These are phyloP conservation scores for Drosophila santomea DNA, from an alignment of 1,140 invertebrate genomes.

Conservation along the genomic window DNA sequence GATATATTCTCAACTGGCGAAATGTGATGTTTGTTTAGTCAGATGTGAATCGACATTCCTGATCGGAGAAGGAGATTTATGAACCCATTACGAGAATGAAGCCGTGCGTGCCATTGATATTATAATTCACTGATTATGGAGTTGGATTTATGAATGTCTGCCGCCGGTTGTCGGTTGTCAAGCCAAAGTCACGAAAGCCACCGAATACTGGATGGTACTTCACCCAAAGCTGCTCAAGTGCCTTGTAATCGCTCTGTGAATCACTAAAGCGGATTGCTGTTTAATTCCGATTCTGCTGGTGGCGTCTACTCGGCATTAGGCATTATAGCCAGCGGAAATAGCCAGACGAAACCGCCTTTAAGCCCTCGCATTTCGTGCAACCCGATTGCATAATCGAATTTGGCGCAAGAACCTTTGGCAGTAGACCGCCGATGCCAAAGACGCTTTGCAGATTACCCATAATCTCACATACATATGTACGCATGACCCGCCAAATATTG, in stretches of 20 bases:
- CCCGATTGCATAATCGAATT: conserved; percentile 53
- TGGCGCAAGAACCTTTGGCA: conserved; percentile 32
- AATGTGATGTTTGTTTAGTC: conserved; percentile 10
- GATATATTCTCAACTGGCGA: not conserved
- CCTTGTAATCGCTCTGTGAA: conserved; percentile 69
- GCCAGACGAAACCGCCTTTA: conserved; percentile 60
- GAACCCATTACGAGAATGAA: conserved; percentile 43
- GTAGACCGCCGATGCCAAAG: conserved; percentile 75
- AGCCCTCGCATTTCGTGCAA: conserved; percentile 18
- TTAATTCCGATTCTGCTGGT: conserved; percentile 46
- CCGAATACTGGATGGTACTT: not conserved
- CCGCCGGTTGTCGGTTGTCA: not conserved
- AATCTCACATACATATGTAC: conserved; percentile 40
- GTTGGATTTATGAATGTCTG: conserved; percentile 19
- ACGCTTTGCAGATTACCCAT: conserved; percentile 74
- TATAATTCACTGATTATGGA: conserved; percentile 47
- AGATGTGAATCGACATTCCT: conserved; percentile 25
- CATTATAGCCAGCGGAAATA: conserved; percentile 57
- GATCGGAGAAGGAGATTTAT: conserved; percentile 31
- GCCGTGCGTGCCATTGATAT: conserved; percentile 40
- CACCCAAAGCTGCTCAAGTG: conserved; percentile 5
- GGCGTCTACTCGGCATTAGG: conserved; percentile 29
- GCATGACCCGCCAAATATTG: conserved; percentile 56
- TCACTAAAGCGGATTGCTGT: conserved; percentile 68
- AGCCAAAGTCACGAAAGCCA: conserved; percentile 4